Base-by-base conservation (phyloP, 2,888 invertebrate genomes). In the Erpobdella octoculata region DNA sequence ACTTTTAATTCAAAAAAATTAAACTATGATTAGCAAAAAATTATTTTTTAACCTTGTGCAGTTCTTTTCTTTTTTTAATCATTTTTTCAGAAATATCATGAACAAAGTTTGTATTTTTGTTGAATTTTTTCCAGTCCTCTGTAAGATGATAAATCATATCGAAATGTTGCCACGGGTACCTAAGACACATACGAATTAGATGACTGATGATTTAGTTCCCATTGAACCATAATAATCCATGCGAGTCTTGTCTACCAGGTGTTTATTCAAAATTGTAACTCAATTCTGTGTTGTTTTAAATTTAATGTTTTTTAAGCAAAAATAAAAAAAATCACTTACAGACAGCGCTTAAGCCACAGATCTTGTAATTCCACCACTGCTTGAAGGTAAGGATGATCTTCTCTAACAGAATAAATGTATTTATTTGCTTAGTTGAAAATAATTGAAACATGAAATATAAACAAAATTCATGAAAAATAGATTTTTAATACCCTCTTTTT, bases 401-500 rank as follows among this genome's bases (percentile, higher is more conserved):
- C 69, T 18, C 18, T 65, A 21, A 1, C 8, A 48, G 9, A 25
- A 53, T 41, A 68, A 33, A 15, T 31, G n/a, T 48, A 53, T 41
- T 1, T 53, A 25, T 5, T 53, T 4, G 21, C 5, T 33, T 25
- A 36, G 21, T 61, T 33, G 35, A 25, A 36, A 25, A n/a, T n/a
- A n/a, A n/a, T n/a, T n/a, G n/a, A n/a, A n/a, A n/a, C n/a, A n/a
- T n/a, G n/a, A n/a, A n/a, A n/a, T n/a, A n/a, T n/a, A n/a, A n/a
- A n/a, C n/a, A n/a, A n/a, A 53, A 38, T 68, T 15, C 21, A 18
- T 48, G 31, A 46, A 28, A 28, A 46, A 66, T 8, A 33, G 21
- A n/a, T 12, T 6, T 21, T 18, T 15, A 67, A 31, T 66, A 79
- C 79, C 77, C 77, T 25, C 58, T 65, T n/a, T 72, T 69, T 71